These are phyloP conservation scores for Pelodiscus sinensis DNA, from an alignment of 2,113 vertebrate species.

Conservation along the genomic window DNA sequence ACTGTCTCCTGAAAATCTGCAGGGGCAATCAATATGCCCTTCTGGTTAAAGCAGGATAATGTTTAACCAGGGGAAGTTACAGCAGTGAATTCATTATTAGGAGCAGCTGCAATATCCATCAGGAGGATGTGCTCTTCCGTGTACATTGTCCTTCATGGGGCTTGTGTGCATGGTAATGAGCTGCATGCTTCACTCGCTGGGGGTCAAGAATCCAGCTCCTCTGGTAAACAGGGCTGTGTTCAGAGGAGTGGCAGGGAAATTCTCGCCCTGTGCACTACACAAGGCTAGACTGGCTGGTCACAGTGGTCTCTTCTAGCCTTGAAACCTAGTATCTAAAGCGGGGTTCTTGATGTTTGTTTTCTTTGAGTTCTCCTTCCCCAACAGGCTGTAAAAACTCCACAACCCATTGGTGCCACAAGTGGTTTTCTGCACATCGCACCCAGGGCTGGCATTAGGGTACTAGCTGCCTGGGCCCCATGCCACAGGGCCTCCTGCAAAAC, in stretches of 20 bases:
- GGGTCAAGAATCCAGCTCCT: neutral
- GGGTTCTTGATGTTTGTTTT: too few relatives aligned
- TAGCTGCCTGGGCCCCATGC: too few relatives aligned
- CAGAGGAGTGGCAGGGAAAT: neutral
- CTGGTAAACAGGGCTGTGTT: neutral
- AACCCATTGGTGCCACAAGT: too few relatives aligned
- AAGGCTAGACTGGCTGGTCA: neutral
- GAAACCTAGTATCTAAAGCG: neutral
- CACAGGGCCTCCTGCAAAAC: too few relatives aligned
- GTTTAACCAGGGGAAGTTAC: too few relatives aligned
- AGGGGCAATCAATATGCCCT: neutral
- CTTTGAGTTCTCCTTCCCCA: too few relatives aligned
- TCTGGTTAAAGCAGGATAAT: neutral
- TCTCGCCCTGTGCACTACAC: neutral
- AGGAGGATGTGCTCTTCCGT: neutral
- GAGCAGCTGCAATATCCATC: neutral
- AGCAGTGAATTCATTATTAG: neutral
- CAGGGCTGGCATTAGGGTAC: too few relatives aligned
- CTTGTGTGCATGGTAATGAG: neutral
- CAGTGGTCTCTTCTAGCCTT: too few relatives aligned
- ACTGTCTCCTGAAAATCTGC: neutral
- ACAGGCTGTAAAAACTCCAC: too few relatives aligned
- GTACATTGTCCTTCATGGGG: neutral
- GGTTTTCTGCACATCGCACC: too few relatives aligned
- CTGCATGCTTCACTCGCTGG: neutral